Conservation (phyloP, 2,113 vertebrate species). For the Megaptera novaeangliae region DNA sequence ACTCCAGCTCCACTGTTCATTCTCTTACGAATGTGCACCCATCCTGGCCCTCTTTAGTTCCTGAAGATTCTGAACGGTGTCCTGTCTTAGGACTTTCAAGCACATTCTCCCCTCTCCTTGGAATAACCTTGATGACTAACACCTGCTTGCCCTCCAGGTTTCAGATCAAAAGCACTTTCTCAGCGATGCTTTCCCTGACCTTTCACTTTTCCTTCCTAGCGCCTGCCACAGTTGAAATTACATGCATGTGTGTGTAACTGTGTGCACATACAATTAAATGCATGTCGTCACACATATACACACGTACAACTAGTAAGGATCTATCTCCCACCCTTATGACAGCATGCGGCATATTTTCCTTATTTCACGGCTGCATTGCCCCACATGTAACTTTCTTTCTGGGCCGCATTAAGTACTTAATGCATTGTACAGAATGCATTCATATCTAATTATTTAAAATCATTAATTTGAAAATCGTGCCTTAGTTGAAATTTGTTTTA, state of each 20-base stretch:
- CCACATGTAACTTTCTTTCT: background rate
- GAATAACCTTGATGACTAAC: background rate
- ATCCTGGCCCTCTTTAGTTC: background rate
- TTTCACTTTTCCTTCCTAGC: background rate
- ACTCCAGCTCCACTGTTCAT: background rate
- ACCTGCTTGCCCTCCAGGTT: background rate
- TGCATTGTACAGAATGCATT: background rate
- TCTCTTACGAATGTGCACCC: fast-evolving
- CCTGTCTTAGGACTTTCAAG: background rate
- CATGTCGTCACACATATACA: background rate
- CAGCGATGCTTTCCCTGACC: background rate
- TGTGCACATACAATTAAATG: background rate
- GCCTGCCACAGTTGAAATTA: background rate
- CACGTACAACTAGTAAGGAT: no score
- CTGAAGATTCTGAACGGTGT: background rate
- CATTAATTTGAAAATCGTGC: background rate
- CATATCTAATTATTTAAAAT: background rate
- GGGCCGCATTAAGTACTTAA: background rate
- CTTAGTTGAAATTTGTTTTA: background rate
- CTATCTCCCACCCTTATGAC: background rate
- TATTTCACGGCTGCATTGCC: background rate
- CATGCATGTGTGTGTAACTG: no score
- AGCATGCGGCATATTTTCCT: background rate
- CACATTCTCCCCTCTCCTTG: background rate
- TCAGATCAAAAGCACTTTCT: background rate